A percentile compares a stretch with the other conserved stretches of the same genome.
These are phyloP conservation scores for Chlamydotis undulata DNA, from an alignment of 2,113 vertebrate genomes.

Conservation along the genomic window DNA sequence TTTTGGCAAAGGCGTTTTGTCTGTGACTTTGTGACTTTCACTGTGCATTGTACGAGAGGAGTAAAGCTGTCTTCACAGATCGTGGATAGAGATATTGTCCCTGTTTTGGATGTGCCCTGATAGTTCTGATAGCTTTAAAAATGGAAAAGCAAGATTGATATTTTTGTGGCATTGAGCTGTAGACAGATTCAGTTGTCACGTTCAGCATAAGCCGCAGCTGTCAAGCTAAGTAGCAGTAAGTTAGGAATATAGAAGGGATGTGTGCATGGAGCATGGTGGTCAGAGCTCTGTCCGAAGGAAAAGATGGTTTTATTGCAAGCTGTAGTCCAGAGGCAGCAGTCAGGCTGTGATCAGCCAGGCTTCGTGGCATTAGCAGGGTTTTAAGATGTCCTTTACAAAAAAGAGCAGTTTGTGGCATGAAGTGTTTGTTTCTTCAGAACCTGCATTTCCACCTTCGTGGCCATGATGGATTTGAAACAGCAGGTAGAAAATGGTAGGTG, in stretches of 20 bases:
- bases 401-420: not conserved
- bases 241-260: not conserved
- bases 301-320: not conserved
- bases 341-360: not conserved
- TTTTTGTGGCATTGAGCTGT: not conserved
- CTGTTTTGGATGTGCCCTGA: not conserved
- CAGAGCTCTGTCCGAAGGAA: not conserved
- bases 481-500: not conserved
- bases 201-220: not conserved
- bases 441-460: not conserved
- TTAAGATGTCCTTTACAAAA: not conserved
- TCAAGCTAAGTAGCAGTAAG: not conserved
- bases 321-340: not conserved
- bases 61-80: not conserved
- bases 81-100: not conserved
- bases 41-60: not conserved
- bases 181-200: not conserved
- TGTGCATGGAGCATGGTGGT: not conserved
- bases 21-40: not conserved
- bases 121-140: not conserved
- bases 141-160: not conserved
- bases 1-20: not conserved
- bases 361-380: not conserved
- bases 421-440: not conserved
- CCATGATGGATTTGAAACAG: not conserved